phyloP scores from a whole-genome alignment of 2,888 invertebrate species.

The Leucophenga montana region DNA sequence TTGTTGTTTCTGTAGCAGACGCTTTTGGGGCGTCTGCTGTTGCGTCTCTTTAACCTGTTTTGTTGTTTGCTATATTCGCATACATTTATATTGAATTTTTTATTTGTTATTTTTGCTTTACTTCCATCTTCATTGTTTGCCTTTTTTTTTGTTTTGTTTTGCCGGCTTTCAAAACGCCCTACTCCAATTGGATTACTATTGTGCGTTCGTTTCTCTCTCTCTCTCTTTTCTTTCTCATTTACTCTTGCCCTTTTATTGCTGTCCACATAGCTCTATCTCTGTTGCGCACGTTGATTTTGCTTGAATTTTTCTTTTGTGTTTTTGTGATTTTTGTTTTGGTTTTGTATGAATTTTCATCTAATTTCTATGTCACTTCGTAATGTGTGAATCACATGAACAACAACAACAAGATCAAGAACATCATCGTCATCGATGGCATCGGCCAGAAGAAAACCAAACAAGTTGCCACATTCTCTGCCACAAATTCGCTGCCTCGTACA shows the following conservation, averaged over 20 bases:
- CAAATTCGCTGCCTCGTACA: too few relatives aligned
- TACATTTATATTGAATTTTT: constrained; percentile 12
- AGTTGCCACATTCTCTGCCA: too few relatives aligned
- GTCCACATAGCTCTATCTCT: too few relatives aligned
- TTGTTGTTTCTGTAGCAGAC: constrained; percentile 3
- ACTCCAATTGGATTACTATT: constrained; percentile 46
- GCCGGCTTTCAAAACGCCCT: constrained; percentile 59
- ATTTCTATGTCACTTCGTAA: not conserved
- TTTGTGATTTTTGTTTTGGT: not conserved
- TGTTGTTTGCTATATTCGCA: not conserved
- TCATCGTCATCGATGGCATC: not conserved
- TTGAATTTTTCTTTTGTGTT: not conserved
- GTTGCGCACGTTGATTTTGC: too few relatives aligned
- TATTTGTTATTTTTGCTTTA: constrained; percentile 10
- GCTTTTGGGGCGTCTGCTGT: constrained; percentile 23
- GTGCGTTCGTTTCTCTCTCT: not conserved
- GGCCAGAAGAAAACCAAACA: too few relatives aligned
- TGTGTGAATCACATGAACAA: constrained; percentile 19
- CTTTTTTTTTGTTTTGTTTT: constrained; percentile 61
- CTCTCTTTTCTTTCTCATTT: not conserved
- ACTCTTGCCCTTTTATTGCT: too few relatives aligned
- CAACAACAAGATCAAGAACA: constrained; percentile 39
- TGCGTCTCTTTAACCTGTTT: constrained; percentile 24
- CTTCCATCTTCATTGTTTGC: constrained; percentile 29
- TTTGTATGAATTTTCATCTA: not conserved